Evolutionary conservation across 2,888 invertebrate genomes (phyloP), one percentile per base, ranked within the genome.

Genomic region (Euzetes globulus): DNA sequence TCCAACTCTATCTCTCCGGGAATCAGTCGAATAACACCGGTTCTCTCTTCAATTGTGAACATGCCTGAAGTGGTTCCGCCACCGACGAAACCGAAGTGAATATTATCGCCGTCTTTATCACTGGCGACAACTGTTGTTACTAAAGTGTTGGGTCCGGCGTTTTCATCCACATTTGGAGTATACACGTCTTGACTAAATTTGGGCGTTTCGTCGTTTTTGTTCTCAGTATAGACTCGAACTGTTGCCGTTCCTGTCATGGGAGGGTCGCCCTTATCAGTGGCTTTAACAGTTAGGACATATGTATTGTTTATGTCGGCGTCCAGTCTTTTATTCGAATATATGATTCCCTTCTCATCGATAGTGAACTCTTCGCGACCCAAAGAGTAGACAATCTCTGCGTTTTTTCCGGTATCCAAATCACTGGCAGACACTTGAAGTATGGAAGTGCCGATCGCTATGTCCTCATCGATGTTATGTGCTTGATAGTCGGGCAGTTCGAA

Each of bases 291-390:
- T 81, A 97, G 94, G 83, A 97, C 94, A 81, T 95, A 95, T 60
- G 94, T 94, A 82, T 94, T 94, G 82, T 95, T 94, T 82, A 95
- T 94, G 82, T 96, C 96, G 7, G 96, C 96, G 81, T 96, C 96
- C 74, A 96, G 85, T 82, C 94, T 92, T 81, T 92, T 92, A 82
- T 92, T 92, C 82, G 94, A 94, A 71, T 91, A 91, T 78, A 96
- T 94, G 73, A 94, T 91, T 52, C 96, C 96, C 81, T 90, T 91
- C 11, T 91, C 88, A 82, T 96, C 94, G 15, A 98, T 94, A 77
- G 90, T 91, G 83, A 98, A 98, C 83, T 96, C 94, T 81, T 94
- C 93, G 82, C 95, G 94, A 79, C 91, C 88, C 25, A 96, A 92
- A 55, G 91, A 85, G 83, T 95, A 96, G 81, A 92, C 92, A 76